Evolutionary conservation across 2,113 vertebrate species (phyloP).

Genomic region (Brienomyrus brachyistius): DNA sequence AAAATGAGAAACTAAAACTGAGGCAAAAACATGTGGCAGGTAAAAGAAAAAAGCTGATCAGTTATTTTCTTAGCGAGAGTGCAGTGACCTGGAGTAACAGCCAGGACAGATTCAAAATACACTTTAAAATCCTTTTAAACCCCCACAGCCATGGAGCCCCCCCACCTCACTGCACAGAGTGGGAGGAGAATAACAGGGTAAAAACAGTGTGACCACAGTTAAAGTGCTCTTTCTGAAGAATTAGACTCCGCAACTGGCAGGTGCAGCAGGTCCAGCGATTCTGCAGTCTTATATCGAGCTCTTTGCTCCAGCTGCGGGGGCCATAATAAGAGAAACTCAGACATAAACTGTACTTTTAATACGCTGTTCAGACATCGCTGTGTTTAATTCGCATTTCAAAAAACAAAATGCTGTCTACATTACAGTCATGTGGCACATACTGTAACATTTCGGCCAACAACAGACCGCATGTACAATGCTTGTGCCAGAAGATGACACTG

Average conservation of each 20-base stretch:
- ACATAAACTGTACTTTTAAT: background rate
- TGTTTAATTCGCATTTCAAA: background rate
- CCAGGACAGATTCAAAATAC: background rate
- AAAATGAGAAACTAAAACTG: background rate
- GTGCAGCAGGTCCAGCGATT: background rate
- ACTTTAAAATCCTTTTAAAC: background rate
- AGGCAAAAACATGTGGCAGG: background rate
- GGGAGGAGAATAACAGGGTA: background rate
- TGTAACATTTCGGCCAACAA: background rate
- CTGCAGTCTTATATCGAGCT: background rate
- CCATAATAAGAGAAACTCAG: background rate
- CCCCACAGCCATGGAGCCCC: background rate
- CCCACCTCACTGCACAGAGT: background rate
- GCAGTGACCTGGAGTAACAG: background rate
- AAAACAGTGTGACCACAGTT: background rate
- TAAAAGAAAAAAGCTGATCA: background rate
- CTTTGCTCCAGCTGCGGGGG: background rate
- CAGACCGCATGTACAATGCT: background rate
- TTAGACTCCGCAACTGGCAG: background rate
- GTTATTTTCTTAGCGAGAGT: background rate
- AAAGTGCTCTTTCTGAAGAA: background rate
- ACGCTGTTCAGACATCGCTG: background rate
- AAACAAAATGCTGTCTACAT: background rate
- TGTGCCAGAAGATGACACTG: background rate
- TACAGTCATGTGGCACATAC: background rate